Evolutionary conservation across 2,797 vertebrate species (phyloP), one percentile per base, ranked within the genome.

Genomic region (Sebastes elongatus): DNA sequence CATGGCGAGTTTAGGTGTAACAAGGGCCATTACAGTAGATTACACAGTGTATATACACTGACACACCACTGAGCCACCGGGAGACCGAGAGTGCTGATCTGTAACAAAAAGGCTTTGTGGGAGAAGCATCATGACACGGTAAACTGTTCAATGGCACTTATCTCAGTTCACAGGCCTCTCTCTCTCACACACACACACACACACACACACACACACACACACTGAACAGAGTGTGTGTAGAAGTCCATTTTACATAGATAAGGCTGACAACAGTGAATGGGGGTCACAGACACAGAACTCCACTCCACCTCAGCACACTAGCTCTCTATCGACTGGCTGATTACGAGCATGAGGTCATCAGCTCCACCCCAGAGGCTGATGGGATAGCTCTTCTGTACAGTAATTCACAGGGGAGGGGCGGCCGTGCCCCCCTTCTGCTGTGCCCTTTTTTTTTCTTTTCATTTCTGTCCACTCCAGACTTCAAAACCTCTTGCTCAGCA

Each of bases 261-360:
- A 89, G 80, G 46, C 61, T 64, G 49, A 78, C 82, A 69, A 82
- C 75, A 74, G 82, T 86, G 82, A 91, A 90, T 85, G 89, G 83
- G 76, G 82, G 61, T 79, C 61, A 86, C 46, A 78, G 84, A 75
- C 86, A 77, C 77, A 83, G 59, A 74, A 70, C 86, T 84, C 81
- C 81, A 84, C 85, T 82, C 80, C 63, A 62, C 75, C 32, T 57
- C 80, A 76, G 77, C 76, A 74, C 71, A 70, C 76, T 55, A 79
- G 73, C 83, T 87, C 77, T 69, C 68, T 90, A 95, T 94, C 1
- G 93, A 95, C 82, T 83, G 76, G 74, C 76, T 91, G 76, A 82
- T 90, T 81, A 72, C 57, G 4, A 80, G 81, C 73, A 82, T 86
- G 85, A 89, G 88, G 83, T 90, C 90, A 93, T 91, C 84, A 60